Evolutionary conservation across 2,797 vertebrate genomes (phyloP), one percentile per base, ranked within the genome.

Genomic region (Esox lucius): DNA sequence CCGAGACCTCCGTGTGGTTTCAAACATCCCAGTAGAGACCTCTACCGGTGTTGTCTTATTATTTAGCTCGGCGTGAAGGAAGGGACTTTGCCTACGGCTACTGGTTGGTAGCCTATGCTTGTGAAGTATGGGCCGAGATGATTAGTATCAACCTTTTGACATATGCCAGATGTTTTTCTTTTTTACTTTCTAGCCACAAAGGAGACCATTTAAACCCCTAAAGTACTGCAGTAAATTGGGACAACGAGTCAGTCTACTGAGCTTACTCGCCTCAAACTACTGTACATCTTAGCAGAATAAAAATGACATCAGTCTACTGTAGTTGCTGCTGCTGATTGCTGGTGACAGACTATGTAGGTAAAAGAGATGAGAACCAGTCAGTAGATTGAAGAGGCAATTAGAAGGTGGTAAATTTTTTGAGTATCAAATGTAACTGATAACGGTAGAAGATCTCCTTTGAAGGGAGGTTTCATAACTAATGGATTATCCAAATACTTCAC

Each of bases 1-100:
- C 9, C 82, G 72, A 79, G 81, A 85, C 86, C 85, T 82, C 79
- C 81, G 88, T 72, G 84, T 69, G 87, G 79, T 17, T 79, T 80
- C 71, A 70, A 75, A 78, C 22, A 33, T 74, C 81, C 77, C 69
- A 86, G 85, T 66, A 61, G 69, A 75, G 73, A 75, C 69, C 87
- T 84, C 91, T 91, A 33, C 86, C 15, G 92, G 91, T 71, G 59
- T 22, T 12, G 39, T 35, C 19, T 17, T 46, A 7, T 42, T 8
- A 11, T 53, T 33, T 19, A 62, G 42, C 42, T 66, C 64, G 59
- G 7, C 48, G 62, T 74, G 75, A 59, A 35, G n/a, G 5, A 16
- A 6, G 39, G 48, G 35, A 68, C 46, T 68, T 68, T 4, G 35
- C 35, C 35, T 24, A n/a, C 8, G 39, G 31, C 28, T 31, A 4